phyloP scores from a whole-genome alignment of 2,113 vertebrate species.

The Dicrurus megarhynchus region DNA sequence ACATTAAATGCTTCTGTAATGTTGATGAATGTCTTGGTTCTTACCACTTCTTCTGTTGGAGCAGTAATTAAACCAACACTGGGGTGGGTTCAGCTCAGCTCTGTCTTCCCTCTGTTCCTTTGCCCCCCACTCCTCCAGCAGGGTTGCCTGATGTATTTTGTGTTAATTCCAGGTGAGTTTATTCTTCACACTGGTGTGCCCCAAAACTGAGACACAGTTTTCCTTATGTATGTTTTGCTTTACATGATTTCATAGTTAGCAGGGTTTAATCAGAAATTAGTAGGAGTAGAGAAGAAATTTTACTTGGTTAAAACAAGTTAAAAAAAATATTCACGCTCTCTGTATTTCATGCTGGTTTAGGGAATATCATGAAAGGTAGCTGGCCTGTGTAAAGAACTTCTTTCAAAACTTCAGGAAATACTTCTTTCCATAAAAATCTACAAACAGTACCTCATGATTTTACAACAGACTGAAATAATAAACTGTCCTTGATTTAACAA shows the following conservation, averaged over 20 bases:
- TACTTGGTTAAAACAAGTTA: not conserved
- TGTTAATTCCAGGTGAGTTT: not conserved
- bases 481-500: not conserved
- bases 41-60: not conserved
- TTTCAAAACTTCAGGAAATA: not conserved
- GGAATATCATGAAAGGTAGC: not conserved
- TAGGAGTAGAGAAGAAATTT: not conserved
- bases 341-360: not conserved
- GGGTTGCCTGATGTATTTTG: not conserved
- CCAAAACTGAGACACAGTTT: not conserved
- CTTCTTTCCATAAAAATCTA: not conserved
- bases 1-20: not conserved
- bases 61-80: not conserved
- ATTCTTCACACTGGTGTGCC: fast-evolving
- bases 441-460: not conserved
- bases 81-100: not conserved
- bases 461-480: not conserved
- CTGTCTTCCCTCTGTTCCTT: not conserved
- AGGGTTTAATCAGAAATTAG: not conserved
- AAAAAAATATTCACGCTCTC: not conserved
- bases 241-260: not conserved
- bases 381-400: not conserved
- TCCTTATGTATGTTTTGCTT: not conserved
- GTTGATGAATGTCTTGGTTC: slow-evolving; percentile 10
- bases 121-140: not conserved